Base-by-base conservation (phyloP, 2,113 vertebrate species). In the Chaenogobius annularis region DNA sequence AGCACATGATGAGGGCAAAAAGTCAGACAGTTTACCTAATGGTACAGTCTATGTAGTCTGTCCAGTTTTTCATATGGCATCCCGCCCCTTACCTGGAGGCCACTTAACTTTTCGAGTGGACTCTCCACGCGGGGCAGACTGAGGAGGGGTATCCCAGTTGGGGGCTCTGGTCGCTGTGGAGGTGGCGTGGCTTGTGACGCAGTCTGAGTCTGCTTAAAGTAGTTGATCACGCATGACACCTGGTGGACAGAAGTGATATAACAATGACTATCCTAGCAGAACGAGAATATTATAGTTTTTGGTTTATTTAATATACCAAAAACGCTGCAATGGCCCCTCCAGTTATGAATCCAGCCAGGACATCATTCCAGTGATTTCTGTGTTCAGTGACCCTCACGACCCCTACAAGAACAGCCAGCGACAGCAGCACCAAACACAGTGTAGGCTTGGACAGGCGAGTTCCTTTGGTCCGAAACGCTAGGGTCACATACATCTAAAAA, bases 81-180 rank as follows among this genome's bases (percentile, higher is more conserved):
- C 84, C 83, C 84, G 61, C 88, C 93, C 91, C 95, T 96, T 95
- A 96, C 95, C 95, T 96, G 95, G 90, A 92, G 88, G 76, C 93
- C 93, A 95, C 94, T 96, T 95, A 96, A 95, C 94, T 97, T 96
- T 95, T 96, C 95, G 69, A 96, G 94, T 94, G 95, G 94, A 92
- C 91, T 94, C 81, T 95, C 94, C 79, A 95, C 80, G 2, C 94
- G 92, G 63, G 94, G 92, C 82, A 94, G 81, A 54, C 83, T 90
- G 73, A 94, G 83, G 58, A 93, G 91, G 63, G 94, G 94, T 74
- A 93, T 77, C 44, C 92, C 92, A 37, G 91, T 78, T 31, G 89
- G 55, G 12, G 89, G 87, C 65, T 95, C 93, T 10, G 79, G 81
- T 1, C 75, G 82, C 14, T 80, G 85, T 10, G 69, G 75, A 35